Conservation (phyloP, 2,113 vertebrate genomes). For the Paracanthobrama guichenoti region DNA sequence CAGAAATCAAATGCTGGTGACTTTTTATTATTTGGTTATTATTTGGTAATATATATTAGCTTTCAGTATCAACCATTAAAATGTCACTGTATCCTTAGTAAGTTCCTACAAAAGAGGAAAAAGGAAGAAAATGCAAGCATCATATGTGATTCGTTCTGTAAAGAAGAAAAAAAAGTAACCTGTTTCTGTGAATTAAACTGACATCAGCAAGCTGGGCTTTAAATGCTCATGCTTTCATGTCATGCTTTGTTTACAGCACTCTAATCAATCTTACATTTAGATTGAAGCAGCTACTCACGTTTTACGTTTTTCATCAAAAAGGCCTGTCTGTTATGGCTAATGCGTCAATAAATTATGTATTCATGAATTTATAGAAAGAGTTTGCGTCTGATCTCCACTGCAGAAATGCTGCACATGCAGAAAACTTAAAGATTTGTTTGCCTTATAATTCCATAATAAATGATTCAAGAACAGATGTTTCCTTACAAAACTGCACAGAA, state of each 20-base stretch:
- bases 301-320: conserved; percentile 10
- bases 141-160: too few species aligned
- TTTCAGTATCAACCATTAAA: too few species aligned
- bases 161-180: neutral
- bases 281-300: neutral
- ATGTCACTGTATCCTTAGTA: too few species aligned
- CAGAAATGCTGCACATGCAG: neutral
- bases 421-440: neutral
- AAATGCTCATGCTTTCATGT: conserved; percentile 1
- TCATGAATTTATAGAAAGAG: neutral
- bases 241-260: neutral
- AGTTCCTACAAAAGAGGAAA: too few species aligned
- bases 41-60: too few species aligned
- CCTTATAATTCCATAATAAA: neutral
- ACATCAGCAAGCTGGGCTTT: neutral
- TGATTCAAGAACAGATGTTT: conserved; percentile 35
- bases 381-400: neutral
- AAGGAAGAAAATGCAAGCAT: too few species aligned
- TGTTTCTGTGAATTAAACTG: neutral
- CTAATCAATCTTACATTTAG: conserved; percentile 36
- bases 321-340: conserved; percentile 9
- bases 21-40: too few species aligned
- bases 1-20: neutral
- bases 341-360: conserved; percentile 32
- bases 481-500: neutral